Conservation (phyloP, 2,888 invertebrate species). For the Apomyelois bistriatella region DNA sequence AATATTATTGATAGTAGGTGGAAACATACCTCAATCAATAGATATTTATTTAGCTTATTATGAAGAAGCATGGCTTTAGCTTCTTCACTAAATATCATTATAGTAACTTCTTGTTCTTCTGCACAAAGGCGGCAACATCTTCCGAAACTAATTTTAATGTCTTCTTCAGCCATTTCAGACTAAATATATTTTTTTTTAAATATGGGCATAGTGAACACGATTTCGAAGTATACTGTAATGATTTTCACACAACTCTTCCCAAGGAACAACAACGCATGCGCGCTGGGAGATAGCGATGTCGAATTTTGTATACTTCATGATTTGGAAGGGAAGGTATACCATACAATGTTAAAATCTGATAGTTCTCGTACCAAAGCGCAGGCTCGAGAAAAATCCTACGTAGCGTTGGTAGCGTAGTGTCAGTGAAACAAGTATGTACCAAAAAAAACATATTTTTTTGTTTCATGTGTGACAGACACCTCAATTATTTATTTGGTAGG, state of each 20-base stretch:
- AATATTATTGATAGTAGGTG: no score
- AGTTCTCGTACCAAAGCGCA: constrained; percentile 28
- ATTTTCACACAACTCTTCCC: constrained; percentile 46
- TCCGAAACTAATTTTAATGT: constrained; percentile 49
- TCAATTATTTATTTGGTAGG: no score
- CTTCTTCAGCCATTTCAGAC: constrained; percentile 33
- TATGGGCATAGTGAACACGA: not conserved
- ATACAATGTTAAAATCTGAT: no score
- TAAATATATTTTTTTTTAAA: not conserved
- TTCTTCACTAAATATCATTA: constrained; percentile 83
- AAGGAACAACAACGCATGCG: constrained; percentile 53
- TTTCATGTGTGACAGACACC: no score
- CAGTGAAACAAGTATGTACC: no score
- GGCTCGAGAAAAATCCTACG: constrained; percentile 22
- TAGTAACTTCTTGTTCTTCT: constrained; percentile 78
- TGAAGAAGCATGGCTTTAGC: constrained; percentile 82
- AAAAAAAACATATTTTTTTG: no score
- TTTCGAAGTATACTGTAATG: constrained; percentile 40
- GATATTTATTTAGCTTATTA: constrained; percentile 84
- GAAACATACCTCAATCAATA: constrained; percentile 84
- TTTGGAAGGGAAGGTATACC: constrained; percentile 30
- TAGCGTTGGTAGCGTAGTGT: no score
- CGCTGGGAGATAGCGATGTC: constrained; percentile 43
- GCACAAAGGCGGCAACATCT: constrained; percentile 84
- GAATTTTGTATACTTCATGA: constrained; percentile 50